These are phyloP conservation scores for Drosophila mayri DNA, from an alignment of 1,140 invertebrate genomes.

Conservation along the genomic window DNA sequence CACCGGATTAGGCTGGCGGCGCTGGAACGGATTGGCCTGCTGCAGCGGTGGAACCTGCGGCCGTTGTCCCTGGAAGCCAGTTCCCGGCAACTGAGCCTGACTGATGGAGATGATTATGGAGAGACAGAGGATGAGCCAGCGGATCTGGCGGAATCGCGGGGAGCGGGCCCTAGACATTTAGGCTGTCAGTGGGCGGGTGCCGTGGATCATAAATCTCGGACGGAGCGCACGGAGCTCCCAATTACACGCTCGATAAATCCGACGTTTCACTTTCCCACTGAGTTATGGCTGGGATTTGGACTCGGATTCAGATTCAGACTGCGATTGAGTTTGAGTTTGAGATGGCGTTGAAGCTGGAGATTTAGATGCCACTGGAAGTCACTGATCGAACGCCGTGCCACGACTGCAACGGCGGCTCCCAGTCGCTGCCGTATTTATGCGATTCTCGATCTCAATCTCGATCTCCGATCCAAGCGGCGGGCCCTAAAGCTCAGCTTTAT, in stretches of 20 bases:
- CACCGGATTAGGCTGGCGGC: slow-evolving; percentile 53
- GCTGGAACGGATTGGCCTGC: slow-evolving; percentile 53
- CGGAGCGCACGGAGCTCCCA: slow-evolving; percentile 49
- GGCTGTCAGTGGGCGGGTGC: slow-evolving; percentile 49
- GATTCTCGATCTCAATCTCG: slow-evolving; percentile 14
- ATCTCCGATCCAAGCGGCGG: slow-evolving; percentile 19
- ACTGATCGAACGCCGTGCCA: slow-evolving; percentile 52
- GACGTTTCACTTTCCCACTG: slow-evolving; percentile 55
- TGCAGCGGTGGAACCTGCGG: slow-evolving; percentile 39
- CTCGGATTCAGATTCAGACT: not conserved
- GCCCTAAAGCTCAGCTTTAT: slow-evolving; percentile 74
- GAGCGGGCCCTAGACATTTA: slow-evolving; percentile 54
- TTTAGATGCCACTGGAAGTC: slow-evolving; percentile 52
- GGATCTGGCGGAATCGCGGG: slow-evolving; percentile 32
- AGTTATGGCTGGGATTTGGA: slow-evolving; percentile 32
- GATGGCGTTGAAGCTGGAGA: not conserved
- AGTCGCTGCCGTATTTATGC: slow-evolving; percentile 62
- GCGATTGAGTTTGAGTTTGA: slow-evolving; percentile 1
- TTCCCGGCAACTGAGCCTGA: slow-evolving; percentile 59
- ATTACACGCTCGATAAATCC: slow-evolving; percentile 81
- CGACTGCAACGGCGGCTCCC: slow-evolving; percentile 62
- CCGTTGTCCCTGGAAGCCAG: slow-evolving; percentile 65
- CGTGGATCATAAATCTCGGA: slow-evolving; percentile 69
- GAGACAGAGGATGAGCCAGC: slow-evolving; percentile 46
- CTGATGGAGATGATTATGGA: slow-evolving; percentile 14